Evolutionary conservation across 2,888 invertebrate genomes (phyloP).

Genomic region (Lithophane leautieri): DNA sequence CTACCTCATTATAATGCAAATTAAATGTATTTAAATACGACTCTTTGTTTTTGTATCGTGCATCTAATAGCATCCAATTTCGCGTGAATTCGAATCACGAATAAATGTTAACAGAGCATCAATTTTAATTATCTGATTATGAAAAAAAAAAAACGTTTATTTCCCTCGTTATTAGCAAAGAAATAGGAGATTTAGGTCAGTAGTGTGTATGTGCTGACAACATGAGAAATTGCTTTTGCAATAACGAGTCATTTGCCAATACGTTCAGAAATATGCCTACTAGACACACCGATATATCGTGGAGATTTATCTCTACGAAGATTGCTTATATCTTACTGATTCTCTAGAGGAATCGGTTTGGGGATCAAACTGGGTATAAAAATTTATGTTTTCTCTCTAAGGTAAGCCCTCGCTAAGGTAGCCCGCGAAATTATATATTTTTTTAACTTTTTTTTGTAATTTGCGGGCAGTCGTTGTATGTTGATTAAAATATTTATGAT

Average conservation of each 20-base stretch:
- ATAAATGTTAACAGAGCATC: background rate
- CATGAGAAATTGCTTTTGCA: conserved; percentile 59
- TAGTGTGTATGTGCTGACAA: conserved; percentile 22
- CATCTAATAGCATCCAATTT: background rate
- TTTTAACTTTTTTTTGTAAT: no score
- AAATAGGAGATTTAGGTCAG: conserved; percentile 43
- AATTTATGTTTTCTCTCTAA: no score
- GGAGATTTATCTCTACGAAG: conserved; percentile 11
- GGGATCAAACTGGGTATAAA: background rate
- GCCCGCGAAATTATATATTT: no score
- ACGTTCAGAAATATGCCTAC: conserved; percentile 33
- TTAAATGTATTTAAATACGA: background rate
- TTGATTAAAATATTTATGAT: no score
- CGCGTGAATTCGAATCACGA: conserved; percentile 1
- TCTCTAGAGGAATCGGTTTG: background rate
- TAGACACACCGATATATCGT: background rate
- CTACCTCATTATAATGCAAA: conserved; percentile 6
- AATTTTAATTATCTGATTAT: conserved; percentile 9
- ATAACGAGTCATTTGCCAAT: conserved; percentile 54
- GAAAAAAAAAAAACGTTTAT: no score
- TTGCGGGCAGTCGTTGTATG: no score
- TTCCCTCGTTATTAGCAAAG: conserved; percentile 32
- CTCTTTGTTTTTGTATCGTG: background rate
- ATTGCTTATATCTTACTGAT: conserved; percentile 10
- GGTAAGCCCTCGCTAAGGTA: no score